phyloP scores from a whole-genome alignment of 2,113 vertebrate species.

The Pogona vitticeps region DNA sequence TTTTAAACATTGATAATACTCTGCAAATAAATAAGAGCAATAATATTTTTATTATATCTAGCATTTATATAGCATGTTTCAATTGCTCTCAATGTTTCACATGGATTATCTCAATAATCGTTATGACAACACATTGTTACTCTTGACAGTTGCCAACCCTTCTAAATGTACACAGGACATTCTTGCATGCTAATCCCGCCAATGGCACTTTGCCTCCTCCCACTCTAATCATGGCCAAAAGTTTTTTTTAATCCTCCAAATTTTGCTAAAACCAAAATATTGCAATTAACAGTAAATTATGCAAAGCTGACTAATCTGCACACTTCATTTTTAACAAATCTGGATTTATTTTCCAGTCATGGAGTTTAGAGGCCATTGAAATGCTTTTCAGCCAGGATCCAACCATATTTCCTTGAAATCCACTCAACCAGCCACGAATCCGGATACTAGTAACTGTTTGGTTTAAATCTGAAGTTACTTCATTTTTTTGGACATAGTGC shows the following conservation, averaged over 20 bases:
- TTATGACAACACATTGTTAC: not conserved
- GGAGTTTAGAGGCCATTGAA: not conserved
- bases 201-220: not conserved
- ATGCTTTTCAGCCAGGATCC: not conserved
- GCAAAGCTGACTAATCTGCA: slow-evolving; percentile 15
- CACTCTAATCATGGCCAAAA: not conserved
- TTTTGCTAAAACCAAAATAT: not conserved
- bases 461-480: slow-evolving; percentile 9
- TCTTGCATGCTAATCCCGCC: not conserved
- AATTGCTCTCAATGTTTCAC: not conserved
- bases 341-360: slow-evolving; percentile 10
- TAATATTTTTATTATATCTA: not conserved
- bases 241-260: too few relatives aligned
- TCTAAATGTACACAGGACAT: not conserved
- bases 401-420: slow-evolving; percentile 1
- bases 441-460: slow-evolving; percentile 8
- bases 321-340: slow-evolving; percentile 5
- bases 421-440: slow-evolving; percentile 4
- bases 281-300: slow-evolving; percentile 9
- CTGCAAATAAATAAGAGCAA: not conserved
- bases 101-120: not conserved
- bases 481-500: slow-evolving; percentile 4
- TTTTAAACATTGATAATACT: not conserved
- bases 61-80: not conserved
- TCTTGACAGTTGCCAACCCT: not conserved